phyloP scores from a whole-genome alignment of 1,140 invertebrate species.

The Hestina assimilis region DNA sequence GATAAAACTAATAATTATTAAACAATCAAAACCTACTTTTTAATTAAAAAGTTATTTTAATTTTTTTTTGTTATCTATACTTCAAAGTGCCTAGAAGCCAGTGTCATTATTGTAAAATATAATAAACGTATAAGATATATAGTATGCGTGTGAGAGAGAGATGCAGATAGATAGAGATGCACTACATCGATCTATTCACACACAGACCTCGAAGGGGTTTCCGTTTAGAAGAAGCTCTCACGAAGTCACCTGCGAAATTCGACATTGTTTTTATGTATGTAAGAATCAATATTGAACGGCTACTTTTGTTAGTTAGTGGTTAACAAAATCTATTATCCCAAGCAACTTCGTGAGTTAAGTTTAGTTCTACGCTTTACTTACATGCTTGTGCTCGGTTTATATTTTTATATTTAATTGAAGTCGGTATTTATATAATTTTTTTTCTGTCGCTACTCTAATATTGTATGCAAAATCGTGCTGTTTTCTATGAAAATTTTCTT shows the following conservation, averaged over 20 bases:
- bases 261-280: conserved; percentile 43
- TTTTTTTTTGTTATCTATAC: conserved; percentile 10
- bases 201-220: conserved; percentile 67
- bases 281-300: conserved; percentile 40
- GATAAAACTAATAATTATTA: no score
- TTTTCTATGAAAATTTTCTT: neutral
- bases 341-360: conserved; percentile 71
- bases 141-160: conserved; percentile 67
- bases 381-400: conserved; percentile 41
- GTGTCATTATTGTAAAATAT: conserved; percentile 23
- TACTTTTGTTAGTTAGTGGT: conserved; percentile 56
- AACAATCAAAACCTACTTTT: no score
- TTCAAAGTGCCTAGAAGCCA: conserved; percentile 13
- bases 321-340: conserved; percentile 50
- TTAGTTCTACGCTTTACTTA: conserved; percentile 45
- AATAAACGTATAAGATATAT: conserved; percentile 39
- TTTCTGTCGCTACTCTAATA: neutral
- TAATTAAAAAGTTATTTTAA: neutral
- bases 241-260: conserved; percentile 76
- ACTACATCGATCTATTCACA: conserved; percentile 74
- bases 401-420: conserved; percentile 9
- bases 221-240: conserved; percentile 66
- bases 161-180: conserved; percentile 68
- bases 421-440: neutral
- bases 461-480: no score